Base-by-base conservation (phyloP, 2,113 vertebrate genomes). In the Microtus oregoni region DNA sequence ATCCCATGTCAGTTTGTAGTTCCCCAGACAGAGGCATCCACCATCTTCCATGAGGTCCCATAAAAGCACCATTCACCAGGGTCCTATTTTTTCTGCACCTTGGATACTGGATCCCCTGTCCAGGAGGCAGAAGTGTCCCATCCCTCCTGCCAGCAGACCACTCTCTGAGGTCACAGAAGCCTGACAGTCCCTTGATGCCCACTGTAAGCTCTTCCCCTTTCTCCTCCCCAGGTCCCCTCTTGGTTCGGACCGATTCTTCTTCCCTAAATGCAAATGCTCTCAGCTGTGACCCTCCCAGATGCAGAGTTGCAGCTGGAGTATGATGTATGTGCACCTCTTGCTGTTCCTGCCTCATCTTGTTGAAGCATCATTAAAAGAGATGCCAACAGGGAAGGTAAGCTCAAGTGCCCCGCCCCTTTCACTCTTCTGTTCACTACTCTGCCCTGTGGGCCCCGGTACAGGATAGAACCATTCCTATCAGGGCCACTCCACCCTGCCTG, bases 281-380 rank as follows among this genome's bases (percentile, higher is more conserved):
- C 4, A 13, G 85, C 0, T 0, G 61, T n/a, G 82, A 38, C 4
- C 28, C 52, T n/a, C 28, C 73, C 0, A 7, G 81, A 22, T 3
- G 17, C 7, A 11, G 0, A 0, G 30, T 30, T 41, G 7, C 65
- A 65, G 7, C 1, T 3, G 7, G n/a, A n/a, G 12, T 7, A 38
- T 24, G 35, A 7, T 20, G 14, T 58, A 3, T 38, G 86, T 3
- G 35, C 0, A 1, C 14, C 10, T n/a, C 35, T 32, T 7, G 68
- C 17, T 7, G 20, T 4, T 44, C 61, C 83, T 4, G 7, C 1
- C 1, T 0, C 2, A 14, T 22, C 65, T 55, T 0, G 0, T 13
- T 22, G 3, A 0, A 1, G 28, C n/a, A 19, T 65, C 87, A 22
- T 13, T 0, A 0, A 5, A 22, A 61, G 32, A 32, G 32, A 4